Evolutionary conservation across 2,113 vertebrate genomes (phyloP).

Genomic region (Coturnix japonica): DNA sequence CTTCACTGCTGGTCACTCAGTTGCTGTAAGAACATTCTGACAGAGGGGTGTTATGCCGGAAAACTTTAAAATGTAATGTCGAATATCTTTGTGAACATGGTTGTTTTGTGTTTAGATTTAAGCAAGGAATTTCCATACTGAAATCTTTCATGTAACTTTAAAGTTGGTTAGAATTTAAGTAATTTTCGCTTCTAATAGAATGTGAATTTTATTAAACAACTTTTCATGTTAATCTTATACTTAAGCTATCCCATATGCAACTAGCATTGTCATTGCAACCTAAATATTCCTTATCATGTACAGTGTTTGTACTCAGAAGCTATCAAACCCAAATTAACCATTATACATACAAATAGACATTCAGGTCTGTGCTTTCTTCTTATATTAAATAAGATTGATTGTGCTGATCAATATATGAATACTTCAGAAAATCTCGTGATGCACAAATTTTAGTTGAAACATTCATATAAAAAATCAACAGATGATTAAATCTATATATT

Average conservation of each 20-base stretch:
- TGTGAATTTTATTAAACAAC: neutral
- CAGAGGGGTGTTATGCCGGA: neutral
- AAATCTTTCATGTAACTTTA: neutral
- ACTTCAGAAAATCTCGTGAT: neutral
- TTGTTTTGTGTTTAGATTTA: neutral
- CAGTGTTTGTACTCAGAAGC: neutral
- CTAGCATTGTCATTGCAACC: neutral
- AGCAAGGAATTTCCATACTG: neutral
- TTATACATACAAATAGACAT: neutral
- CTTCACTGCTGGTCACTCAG: neutral
- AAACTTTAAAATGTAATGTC: neutral
- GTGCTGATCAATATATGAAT: neutral
- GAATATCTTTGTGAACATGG: neutral
- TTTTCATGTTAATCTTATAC: neutral
- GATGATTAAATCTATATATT: neutral
- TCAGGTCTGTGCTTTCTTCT: accelerated
- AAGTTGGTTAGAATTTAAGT: neutral
- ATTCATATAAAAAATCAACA: neutral
- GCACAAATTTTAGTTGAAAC: neutral
- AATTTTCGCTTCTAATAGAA: neutral
- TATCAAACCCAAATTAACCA: neutral
- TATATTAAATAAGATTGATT: neutral
- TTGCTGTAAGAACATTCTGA: neutral
- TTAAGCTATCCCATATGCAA: neutral
- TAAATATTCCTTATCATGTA: neutral